phyloP scores from a whole-genome alignment of 2,888 invertebrate species.

The Cataglyphis rosenhaueri region DNA sequence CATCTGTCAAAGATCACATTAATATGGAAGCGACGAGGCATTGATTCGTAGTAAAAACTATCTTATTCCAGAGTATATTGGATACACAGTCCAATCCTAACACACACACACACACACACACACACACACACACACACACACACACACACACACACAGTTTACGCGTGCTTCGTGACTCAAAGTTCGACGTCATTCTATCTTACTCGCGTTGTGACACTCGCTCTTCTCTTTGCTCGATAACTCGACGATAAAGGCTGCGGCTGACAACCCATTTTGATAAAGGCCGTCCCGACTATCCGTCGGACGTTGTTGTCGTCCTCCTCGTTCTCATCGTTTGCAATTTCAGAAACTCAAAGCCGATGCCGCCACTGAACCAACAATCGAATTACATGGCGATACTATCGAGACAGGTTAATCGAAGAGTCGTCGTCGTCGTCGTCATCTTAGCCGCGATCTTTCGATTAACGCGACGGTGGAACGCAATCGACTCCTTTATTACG shows the following conservation, averaged over 20 bases:
- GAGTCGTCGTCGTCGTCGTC: conserved; percentile 17
- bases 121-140: background rate
- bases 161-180: background rate
- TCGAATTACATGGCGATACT: conserved; percentile 60
- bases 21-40: background rate
- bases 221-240: conserved; percentile 68
- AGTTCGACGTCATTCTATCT: conserved; percentile 31
- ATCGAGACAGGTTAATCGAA: conserved; percentile 49
- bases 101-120: conserved; percentile 9
- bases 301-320: conserved; percentile 65
- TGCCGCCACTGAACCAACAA: conserved; percentile 42
- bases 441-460: conserved; percentile 14
- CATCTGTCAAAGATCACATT: background rate
- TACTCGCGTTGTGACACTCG: conserved; percentile 33
- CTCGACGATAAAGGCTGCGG: conserved; percentile 80
- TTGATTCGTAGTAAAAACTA: conserved; percentile 52
- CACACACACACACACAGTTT: background rate
- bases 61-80: conserved; percentile 31
- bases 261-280: conserved; percentile 83
- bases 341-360: conserved; percentile 76
- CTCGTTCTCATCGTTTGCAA: conserved; percentile 73
- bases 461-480: conserved; percentile 27
- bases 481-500: conserved; percentile 21
- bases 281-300: conserved; percentile 65
- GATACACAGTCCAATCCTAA: too few relatives aligned